Base-by-base conservation (phyloP, 2,888 invertebrate species). In the Amphiduros pacificus region DNA sequence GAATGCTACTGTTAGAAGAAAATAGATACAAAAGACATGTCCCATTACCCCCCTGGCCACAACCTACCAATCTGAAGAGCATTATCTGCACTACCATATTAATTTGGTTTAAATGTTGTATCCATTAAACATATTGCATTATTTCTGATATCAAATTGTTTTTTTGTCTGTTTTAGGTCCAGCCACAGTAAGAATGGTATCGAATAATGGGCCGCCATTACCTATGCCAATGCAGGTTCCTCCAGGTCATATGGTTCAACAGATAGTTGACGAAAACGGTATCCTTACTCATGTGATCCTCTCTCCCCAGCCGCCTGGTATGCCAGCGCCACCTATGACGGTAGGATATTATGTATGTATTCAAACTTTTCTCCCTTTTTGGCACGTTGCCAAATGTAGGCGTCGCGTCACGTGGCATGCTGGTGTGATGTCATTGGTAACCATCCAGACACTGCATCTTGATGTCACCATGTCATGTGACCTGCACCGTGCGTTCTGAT, bases 221-320 rank as follows among this genome's bases (percentile, higher is more conserved):
- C 89, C 91, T 65, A 90, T 94, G 88, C 93, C 93, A 60, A 91
- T 94, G 80, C 91, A 93, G 85, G 92, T 94, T 74, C 93, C 94
- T 66, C 91, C 91, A 60, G 94, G 92, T 70, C 91, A 94, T 86
- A 89, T 92, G 82, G 92, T 94, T 80, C 91, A 91, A 83, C 94
- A 92, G 82, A 93, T 94, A 78, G 89, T 94, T 74, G 94, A 94
- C 84, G 94, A 94, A 84, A 89, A 88, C 82, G 91, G 91, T 68
- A 90, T 90, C 74, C 87, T 95, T 80, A 88, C 93, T 71, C 94
- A 94, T 84, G 92, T 93, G 79, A 90, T 95, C 78, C 87, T 94
- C 76, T 92, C 93, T 61, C 90, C 91, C n/a, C 79, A 80, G 59
- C 77, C 78, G 4, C 66, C 68, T 22, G 73, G 72, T 55, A 72